Evolutionary conservation across 2,113 vertebrate species (phyloP).

Genomic region (Myanophis thanlyinensis): DNA sequence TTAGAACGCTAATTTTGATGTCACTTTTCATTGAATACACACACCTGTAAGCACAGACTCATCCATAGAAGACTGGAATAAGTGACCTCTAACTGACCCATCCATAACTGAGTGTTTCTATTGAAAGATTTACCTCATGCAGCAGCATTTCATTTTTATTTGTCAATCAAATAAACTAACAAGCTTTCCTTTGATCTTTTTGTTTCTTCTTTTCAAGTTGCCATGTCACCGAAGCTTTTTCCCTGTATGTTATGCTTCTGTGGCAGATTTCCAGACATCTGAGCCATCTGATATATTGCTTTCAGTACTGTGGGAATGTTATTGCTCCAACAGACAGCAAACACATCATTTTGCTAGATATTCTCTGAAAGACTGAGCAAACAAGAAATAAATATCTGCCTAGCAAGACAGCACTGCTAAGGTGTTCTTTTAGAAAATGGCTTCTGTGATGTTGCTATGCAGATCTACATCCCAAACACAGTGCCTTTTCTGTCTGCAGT

Average conservation of each 20-base stretch:
- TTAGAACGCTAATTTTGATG: neutral
- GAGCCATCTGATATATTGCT: slow-evolving; percentile 5
- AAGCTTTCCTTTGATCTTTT: neutral
- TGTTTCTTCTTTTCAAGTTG: neutral
- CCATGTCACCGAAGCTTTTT: neutral
- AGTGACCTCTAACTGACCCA: neutral
- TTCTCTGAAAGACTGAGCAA: slow-evolving; percentile 4
- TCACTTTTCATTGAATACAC: neutral
- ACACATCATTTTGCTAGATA: neutral
- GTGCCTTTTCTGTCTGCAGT: neutral
- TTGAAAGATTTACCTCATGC: neutral
- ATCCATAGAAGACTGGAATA: neutral
- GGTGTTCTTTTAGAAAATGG: neutral
- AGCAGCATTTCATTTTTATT: neutral
- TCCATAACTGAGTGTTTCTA: neutral
- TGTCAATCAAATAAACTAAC: neutral
- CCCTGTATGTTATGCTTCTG: neutral
- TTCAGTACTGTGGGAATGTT: slow-evolving; percentile 11
- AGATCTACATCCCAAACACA: neutral
- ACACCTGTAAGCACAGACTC: neutral
- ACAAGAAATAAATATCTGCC: neutral
- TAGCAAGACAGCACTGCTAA: neutral
- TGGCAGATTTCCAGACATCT: neutral
- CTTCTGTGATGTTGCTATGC: neutral
- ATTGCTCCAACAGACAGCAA: neutral